Base-by-base conservation (phyloP, 2,113 vertebrate genomes). In the Gopherus flavomarginatus region DNA sequence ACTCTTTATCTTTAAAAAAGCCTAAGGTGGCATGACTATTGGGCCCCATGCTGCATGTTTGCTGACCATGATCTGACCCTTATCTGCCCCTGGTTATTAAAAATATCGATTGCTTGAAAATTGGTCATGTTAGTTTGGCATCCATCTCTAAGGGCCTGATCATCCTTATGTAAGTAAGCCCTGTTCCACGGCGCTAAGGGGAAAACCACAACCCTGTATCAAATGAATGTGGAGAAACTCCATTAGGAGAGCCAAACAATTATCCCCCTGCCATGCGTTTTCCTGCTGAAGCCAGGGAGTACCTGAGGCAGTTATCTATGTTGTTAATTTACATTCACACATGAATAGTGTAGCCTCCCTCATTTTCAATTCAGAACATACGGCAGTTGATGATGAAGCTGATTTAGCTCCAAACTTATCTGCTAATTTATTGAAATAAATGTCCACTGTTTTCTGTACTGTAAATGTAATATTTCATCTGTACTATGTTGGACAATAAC, bases 391-490 rank as follows among this genome's bases (percentile, higher is more conserved):
- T 17, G 35, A n/a, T 38, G 65, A 72, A 72, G 65, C 19, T 72
- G 65, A 72, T 21, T 72, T 38, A 72, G n/a, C n/a, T 72, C n/a
- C 65, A 82, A 56, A 81, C 31, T 85, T 88, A 29, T 27, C 24
- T 86, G 80, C 42, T 77, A 93, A 96, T 86, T 92, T 84, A 95
- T 75, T 82, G 81, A 88, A 95, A 93, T 16, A 94, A 96, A 93
- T 65, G n/a, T 13, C 62, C 94, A 3, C 9, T 24, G 6, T 94
- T 94, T 87, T 53, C 65, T 80, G 4, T 89, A 79, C 79, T 72
- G 75, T 94, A 93, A 90, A 89, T 85, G 38, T 9, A 89, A 89
- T 92, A 87, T 89, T 94, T 94, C 93, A 95, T 95, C 85, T 93
- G 59, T 52, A 85, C 10, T 92, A 62, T 78, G 65, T 95, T 88